Conservation (phyloP, 2,888 invertebrate species). For the Drosophila acutilabella region DNA sequence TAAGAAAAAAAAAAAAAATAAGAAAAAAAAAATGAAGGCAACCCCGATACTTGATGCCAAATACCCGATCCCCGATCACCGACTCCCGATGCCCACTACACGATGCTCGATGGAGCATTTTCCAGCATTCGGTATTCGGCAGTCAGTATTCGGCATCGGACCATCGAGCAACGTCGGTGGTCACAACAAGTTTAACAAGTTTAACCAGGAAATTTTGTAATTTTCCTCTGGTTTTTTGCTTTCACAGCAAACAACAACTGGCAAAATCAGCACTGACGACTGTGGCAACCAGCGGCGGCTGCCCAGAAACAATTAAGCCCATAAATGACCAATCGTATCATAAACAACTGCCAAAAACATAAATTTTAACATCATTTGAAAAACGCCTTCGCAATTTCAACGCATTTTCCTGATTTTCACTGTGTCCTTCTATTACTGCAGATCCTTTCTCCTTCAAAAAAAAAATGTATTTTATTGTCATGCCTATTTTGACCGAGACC, state of each 20-base stretch:
- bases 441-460: background rate
- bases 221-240: constrained; percentile 62
- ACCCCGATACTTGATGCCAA: constrained; percentile 19
- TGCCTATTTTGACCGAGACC: background rate
- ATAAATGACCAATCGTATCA: constrained; percentile 56
- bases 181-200: constrained; percentile 75
- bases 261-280: constrained; percentile 1
- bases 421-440: too few relatives aligned
- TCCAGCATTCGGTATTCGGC: constrained; percentile 20
- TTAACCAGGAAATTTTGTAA: constrained; percentile 80
- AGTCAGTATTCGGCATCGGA: constrained; percentile 7
- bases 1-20: constrained; percentile 33
- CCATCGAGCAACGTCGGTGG: constrained; percentile 38
- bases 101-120: constrained; percentile 17
- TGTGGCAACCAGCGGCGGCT: constrained; percentile 25
- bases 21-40: constrained; percentile 25
- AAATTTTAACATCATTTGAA: constrained; percentile 6
- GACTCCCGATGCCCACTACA: too few relatives aligned
- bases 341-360: constrained; percentile 52
- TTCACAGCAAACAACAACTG: constrained; percentile 45
- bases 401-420: background rate
- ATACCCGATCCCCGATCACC: too few relatives aligned
- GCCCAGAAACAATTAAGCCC: constrained; percentile 64
- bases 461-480: too few relatives aligned
- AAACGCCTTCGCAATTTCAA: background rate